Evolutionary conservation across 2,888 invertebrate species (phyloP).

Genomic region (Adelphocoris suturalis): DNA sequence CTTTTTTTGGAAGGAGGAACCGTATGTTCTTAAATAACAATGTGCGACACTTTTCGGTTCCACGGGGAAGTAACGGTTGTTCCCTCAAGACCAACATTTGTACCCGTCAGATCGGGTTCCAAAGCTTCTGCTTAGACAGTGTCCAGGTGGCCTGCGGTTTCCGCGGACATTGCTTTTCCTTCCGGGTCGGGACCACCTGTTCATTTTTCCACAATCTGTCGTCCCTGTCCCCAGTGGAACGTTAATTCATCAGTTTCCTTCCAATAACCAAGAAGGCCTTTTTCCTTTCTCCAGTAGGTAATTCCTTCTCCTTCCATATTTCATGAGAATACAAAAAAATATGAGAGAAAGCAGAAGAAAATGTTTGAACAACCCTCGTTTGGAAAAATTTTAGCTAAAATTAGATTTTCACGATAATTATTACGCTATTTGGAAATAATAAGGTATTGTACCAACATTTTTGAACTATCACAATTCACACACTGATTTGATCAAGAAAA

Average conservation of each 20-base stretch:
- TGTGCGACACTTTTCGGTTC: conserved; percentile 63
- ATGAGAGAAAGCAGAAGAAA: not conserved
- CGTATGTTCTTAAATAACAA: conserved; percentile 69
- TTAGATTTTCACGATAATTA: too few relatives aligned
- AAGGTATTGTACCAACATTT: too few relatives aligned
- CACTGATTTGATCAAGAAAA: too few relatives aligned
- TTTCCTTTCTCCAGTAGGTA: not conserved
- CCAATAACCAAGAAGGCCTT: not conserved
- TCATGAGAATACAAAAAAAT: not conserved
- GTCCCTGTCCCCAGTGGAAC: conserved; percentile 6
- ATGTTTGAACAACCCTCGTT: too few relatives aligned
- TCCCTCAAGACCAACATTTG: conserved; percentile 8
- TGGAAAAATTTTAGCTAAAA: too few relatives aligned
- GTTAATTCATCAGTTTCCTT: conserved; percentile 58
- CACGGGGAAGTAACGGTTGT: conserved; percentile 31
- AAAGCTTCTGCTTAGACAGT: conserved; percentile 30
- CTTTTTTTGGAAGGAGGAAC: conserved; percentile 16
- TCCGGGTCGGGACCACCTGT: conserved; percentile 53
- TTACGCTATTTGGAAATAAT: too few relatives aligned
- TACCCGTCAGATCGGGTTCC: conserved; percentile 58
- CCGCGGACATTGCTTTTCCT: conserved; percentile 39
- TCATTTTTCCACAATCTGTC: conserved; percentile 61
- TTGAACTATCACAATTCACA: too few relatives aligned
- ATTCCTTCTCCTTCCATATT: not conserved
- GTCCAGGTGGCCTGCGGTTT: conserved; percentile 61